Percentiles rank a stretch among this genome's conserved stretches.
These are phyloP conservation scores for Zosterops hypoxanthus DNA, from an alignment of 2,113 vertebrate genomes.

Conservation along the genomic window DNA sequence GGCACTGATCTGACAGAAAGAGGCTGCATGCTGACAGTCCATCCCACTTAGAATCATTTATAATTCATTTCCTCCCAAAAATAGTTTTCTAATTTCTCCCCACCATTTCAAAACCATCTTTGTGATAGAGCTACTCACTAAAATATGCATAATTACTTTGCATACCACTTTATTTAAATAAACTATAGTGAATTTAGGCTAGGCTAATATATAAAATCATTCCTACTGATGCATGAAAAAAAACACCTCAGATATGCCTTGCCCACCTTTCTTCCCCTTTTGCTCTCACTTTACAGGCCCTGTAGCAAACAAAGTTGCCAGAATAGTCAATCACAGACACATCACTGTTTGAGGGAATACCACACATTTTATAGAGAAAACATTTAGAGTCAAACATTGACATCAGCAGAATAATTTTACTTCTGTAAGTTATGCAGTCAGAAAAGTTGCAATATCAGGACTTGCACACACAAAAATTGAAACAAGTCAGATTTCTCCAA, in stretches of 20 bases:
- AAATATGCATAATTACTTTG: slow-evolving; percentile 28
- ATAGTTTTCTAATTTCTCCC: background rate
- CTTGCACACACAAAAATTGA: background rate
- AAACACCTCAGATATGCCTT: background rate
- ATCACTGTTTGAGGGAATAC: background rate
- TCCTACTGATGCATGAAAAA: background rate
- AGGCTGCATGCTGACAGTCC: background rate
- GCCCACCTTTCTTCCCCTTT: background rate
- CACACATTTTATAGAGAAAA: background rate
- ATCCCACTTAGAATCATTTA: background rate
- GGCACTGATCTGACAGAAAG: background rate
- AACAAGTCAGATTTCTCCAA: background rate
- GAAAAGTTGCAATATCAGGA: background rate
- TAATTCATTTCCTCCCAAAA: background rate
- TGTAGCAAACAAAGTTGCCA: background rate
- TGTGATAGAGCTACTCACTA: background rate
- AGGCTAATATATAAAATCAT: background rate
- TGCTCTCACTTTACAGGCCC: background rate
- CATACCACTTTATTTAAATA: slow-evolving; percentile 54
- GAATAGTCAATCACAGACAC: background rate
- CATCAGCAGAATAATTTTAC: background rate
- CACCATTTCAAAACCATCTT: background rate
- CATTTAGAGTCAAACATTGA: background rate
- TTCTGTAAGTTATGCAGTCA: background rate
- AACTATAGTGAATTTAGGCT: background rate